Evolutionary conservation across 2,888 invertebrate genomes (phyloP), one percentile per base, ranked within the genome.

Genomic region (Pyrochroa serraticornis): DNA sequence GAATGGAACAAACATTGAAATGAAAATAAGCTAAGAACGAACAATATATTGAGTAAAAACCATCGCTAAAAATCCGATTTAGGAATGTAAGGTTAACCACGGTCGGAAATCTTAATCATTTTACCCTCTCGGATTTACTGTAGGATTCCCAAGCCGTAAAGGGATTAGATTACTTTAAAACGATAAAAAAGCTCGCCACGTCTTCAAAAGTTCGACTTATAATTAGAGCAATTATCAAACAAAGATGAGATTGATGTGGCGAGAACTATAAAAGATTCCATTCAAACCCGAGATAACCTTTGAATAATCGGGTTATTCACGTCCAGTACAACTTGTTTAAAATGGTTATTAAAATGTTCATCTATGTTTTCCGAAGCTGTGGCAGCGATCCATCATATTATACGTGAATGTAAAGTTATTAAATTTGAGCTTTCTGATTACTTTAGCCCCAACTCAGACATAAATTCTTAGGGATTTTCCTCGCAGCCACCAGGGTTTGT

Each of bases 361-460:
- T 46, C 32, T 48, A 22, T 54, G 31, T 54, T 47, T 39, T 47
- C 37, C 35, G 36, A 10, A 33, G 10, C 53, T 34, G 30, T 35
- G 31, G 34, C 22, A 22, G 42, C 42, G 41, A 54, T 54, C 54
- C 47, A 54, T 54, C 54, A 54, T 42, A 39, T 36, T 49, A 41
- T 31, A 41, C 54, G 39, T 35, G 41, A 47, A 38, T 53, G 46
- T 47, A 47, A 41, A 54, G 35, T 54, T 54, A 47, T 54, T 54
- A 54, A 54, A 47, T 48, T 39, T 36, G n/a, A 46, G 37, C 46
- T 36, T 35, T 46, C 46, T 14, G 46, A 46, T 46, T 36, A 46
- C 37, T 46, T 36, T 22, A 36, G n/a, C 30, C 37, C 8, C 36
- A 46, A 22, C 34, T 32, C 45, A 30, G n/a, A 30, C 30, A 14